phyloP scores from a whole-genome alignment of 1,140 invertebrate genomes.

The Meloidogyne hapla region DNA sequence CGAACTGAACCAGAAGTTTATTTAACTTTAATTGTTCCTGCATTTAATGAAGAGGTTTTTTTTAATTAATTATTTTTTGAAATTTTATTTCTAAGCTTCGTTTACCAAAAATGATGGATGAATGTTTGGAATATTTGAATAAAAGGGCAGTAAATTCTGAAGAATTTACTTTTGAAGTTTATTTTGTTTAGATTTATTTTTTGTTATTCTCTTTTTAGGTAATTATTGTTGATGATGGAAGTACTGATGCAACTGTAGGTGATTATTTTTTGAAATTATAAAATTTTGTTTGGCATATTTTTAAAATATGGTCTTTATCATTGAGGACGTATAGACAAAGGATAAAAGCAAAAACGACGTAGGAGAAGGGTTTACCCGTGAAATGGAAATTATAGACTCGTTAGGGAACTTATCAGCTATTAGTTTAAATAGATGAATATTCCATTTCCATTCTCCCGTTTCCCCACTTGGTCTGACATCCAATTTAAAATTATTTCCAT shows the following conservation, averaged over 20 bases:
- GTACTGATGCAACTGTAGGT: constrained; percentile 50
- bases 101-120: constrained; percentile 57
- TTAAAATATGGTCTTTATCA: too few species aligned
- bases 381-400: too few species aligned
- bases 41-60: constrained; percentile 59
- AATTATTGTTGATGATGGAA: constrained; percentile 62
- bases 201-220: constrained; percentile 39
- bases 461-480: too few species aligned
- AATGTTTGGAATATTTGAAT: constrained; percentile 56
- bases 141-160: constrained; percentile 17
- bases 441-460: too few species aligned
- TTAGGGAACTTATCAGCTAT: too few species aligned
- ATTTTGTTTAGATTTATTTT: neutral
- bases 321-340: too few species aligned
- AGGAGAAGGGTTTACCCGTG: too few species aligned
- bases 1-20: constrained; percentile 36
- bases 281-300: neutral
- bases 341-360: too few species aligned
- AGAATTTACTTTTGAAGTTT: constrained; percentile 57
- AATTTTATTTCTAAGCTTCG: constrained; percentile 45
- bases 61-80: constrained; percentile 7
- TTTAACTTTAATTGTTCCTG: constrained; percentile 56
- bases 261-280: neutral
- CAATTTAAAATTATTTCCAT: too few species aligned
- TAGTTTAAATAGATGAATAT: too few species aligned